Evolutionary conservation across 1,140 invertebrate species (phyloP), one percentile per base, ranked within the genome.

Genomic region (Euglossa dilemma): DNA sequence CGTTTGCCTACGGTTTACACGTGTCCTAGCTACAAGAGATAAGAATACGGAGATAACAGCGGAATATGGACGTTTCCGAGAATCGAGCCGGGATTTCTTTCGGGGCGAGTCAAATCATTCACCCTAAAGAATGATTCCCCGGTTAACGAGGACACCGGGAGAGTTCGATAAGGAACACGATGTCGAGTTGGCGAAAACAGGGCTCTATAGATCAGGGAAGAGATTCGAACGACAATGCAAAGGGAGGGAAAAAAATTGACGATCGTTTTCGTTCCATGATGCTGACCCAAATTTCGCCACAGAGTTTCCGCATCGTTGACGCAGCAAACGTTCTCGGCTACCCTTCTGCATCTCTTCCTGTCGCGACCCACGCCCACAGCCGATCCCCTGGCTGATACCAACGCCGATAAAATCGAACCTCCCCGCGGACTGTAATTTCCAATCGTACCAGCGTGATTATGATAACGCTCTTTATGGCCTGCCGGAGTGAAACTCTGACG

Each of bases 251-350:
- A 23, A 89, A 89, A 86, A 86, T 86, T 82, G 80, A 88, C 84
- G 84, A 88, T 86, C 87, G 77, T 88, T 81, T 85, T 84, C 87
- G 84, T 88, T 83, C 81, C 76, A 66, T 73, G 84, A 83, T 63
- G 88, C 84, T 89, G 88, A 89, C 88, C 88, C 78, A 88, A 89
- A 89, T 89, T 89, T 88, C 84, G 84, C 78, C 84, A 66, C 75
- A 71, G 74, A 79, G 78, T 88, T 88, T 88, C 87, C 87, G 84
- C 87, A 84, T 80, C 87, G 87, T 89, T 89, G 87, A 86, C 87
- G 87, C 80, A 86, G 66, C 67, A 67, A 84, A 88, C 64, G 87
- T 72, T 84, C 61, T 43, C 71, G 25, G 18, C 7, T 18, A n/a
- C 78, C 66, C 64, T 72, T 82, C n/a, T n/a, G n/a, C 80, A 50